Conservation (phyloP, 2,888 invertebrate genomes). For the Dusona sp. region DNA sequence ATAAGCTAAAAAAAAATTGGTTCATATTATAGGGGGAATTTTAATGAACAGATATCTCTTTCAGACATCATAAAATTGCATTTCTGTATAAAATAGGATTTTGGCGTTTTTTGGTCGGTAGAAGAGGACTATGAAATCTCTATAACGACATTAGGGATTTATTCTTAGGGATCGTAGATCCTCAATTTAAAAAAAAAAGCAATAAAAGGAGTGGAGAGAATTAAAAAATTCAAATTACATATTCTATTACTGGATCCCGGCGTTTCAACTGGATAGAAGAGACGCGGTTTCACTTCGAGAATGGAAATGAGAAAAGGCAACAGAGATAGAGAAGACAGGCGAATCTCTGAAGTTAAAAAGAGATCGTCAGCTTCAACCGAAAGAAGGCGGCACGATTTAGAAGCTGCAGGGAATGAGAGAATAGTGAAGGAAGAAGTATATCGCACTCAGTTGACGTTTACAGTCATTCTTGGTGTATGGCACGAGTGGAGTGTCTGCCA, state of each 20-base stretch:
- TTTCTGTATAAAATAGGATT: conserved; percentile 26
- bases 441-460: conserved; percentile 69
- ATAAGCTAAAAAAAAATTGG: too few species aligned
- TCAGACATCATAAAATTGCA: conserved; percentile 50
- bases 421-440: conserved; percentile 24
- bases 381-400: not conserved
- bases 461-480: conserved; percentile 70
- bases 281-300: not conserved
- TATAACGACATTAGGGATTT: too few species aligned
- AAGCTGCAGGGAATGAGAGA: conserved; percentile 9
- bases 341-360: not conserved
- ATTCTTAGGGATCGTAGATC: too few species aligned
- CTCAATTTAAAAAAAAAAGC: not conserved
- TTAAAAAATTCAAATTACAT: conserved; percentile 81
- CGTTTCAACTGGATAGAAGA: conserved; percentile 47
- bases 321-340: not conserved
- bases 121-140: not conserved
- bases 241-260: conserved; percentile 80
- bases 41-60: conserved; percentile 22
- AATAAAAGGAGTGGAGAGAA: conserved; percentile 14
- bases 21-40: not conserved
- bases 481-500: conserved; percentile 34
- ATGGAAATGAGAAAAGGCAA: not conserved
- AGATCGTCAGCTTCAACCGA: not conserved
- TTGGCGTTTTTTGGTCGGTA: not conserved